phyloP scores from a whole-genome alignment of 1,140 invertebrate genomes.

The Platorchestia sp. region DNA sequence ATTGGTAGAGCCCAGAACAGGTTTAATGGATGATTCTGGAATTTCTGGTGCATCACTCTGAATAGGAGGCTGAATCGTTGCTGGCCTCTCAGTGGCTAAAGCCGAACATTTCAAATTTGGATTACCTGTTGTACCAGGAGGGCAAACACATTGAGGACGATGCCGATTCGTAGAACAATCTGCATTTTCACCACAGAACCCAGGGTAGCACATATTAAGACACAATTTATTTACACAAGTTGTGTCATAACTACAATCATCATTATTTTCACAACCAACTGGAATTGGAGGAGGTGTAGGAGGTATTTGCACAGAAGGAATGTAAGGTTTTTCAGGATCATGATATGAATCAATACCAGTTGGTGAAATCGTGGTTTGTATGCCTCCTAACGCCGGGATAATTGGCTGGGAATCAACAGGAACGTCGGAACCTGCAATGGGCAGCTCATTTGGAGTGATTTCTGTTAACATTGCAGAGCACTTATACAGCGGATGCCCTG shows the following conservation, averaged over 20 bases:
- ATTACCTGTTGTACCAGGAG: constrained; percentile 71
- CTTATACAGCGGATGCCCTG: constrained; percentile 74
- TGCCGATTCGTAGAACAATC: constrained; percentile 82
- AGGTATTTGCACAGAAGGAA: constrained; percentile 38
- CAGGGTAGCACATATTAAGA: constrained; percentile 72
- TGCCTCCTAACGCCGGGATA: constrained; percentile 81
- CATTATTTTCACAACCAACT: constrained; percentile 65
- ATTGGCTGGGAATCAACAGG: constrained; percentile 79
- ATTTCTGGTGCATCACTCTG: not conserved
- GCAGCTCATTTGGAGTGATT: not conserved
- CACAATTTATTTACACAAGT: constrained; percentile 69
- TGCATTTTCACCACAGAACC: constrained; percentile 88
- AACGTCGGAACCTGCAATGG: constrained; percentile 7
- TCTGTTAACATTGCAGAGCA: constrained; percentile 68
- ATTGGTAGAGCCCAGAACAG: constrained; percentile 43
- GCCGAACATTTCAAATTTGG: constrained; percentile 77
- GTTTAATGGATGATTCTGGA: constrained; percentile 38
- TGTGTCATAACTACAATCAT: constrained; percentile 68
- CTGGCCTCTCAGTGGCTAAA: constrained; percentile 74
- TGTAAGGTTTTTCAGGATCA: constrained; percentile 44
- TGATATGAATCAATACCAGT: constrained; percentile 5
- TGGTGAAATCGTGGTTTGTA: constrained; percentile 80
- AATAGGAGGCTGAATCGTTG: constrained; percentile 78
- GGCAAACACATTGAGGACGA: constrained; percentile 82
- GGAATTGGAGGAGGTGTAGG: constrained; percentile 20